Evolutionary conservation across 2,113 vertebrate genomes (phyloP), one percentile per base, ranked within the genome.

Genomic region (Elephantulus edwardii): DNA sequence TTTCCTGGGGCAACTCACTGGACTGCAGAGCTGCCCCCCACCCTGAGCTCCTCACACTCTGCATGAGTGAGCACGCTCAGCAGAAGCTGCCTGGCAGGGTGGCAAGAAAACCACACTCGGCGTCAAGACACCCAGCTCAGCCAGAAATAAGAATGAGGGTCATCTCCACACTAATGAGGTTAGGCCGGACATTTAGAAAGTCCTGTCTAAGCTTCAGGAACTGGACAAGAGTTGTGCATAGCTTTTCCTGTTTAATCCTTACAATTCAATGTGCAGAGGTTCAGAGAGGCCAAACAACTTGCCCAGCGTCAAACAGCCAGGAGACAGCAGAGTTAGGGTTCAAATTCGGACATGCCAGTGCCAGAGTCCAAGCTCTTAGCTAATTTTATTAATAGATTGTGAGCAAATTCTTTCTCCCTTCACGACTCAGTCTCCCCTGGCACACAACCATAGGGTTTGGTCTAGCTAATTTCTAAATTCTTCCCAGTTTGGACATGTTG

Each of bases 401-500:
- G 70, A 68, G 52, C 77, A 40, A 74, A 87, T 9, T 8, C 6
- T 16, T 17, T 33, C 33, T 86, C 71, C 24, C 50, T 68, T 76
- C 92, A 62, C 79, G 91, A 85, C 87, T 89, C 52, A 1, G 85
- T 77, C 86, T 94, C 71, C 54, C 76, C 38, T 28, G 13, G 42
- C 52, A 26, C 28, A 52, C 76, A 72, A 50, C 7, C 12, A n/a
- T 78, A 10, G 30, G 68, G 35, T 62, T 24, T 52, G 54, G 56
- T 35, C 56, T 71, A 33, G 62, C 30, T 71, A 56, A 91, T 30
- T 56, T 83, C 82, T 80, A 42, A 81, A 56, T 52, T 46, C 85
- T 83, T 80, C 38, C 26, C n/a, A 71, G 71, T 46, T 66, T 52
- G 89, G 17, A 24, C 26, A n/a, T 33, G 72, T 22, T 14, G 12